Base-by-base conservation (phyloP, 2,797 vertebrate genomes). In the Octomys mimax region DNA sequence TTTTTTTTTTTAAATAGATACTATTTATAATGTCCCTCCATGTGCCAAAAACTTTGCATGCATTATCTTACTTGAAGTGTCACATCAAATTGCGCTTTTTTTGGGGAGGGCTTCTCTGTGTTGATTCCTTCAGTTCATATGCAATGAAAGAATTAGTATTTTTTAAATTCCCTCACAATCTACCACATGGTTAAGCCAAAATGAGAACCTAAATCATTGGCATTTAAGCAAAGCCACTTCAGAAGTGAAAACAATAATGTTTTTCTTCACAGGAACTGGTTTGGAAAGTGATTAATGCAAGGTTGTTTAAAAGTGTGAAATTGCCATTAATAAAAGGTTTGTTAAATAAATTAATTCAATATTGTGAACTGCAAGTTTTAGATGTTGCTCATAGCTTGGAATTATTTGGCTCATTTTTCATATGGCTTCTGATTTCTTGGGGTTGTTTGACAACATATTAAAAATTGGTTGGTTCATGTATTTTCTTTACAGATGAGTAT, bases 311-410 rank as follows among this genome's bases (percentile, higher is more conserved):
- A 92, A 84, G 75, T 89, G 42, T 36, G 66, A 89, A 93, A 36
- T 70, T 54, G 54, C n/a, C 77, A 79, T 93, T 94, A 89, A 86
- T 96, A 90, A 96, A 91, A 90, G 89, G 49, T 90, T 92, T 71
- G 26, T 83, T 59, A 49, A 95, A 75, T 87, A 66, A 90, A 93
- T 83, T 77, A 84, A 89, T 91, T 83, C 78, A 90, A 71, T n/a
- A 81, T 93, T 54, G 18, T 83, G 57, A 81, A 64, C 83, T 79
- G 33, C 0, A n/a, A 19, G 71, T 77, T 94, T 81, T 79, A 73
- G 94, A 75, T 91, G 68, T 90, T 68, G 18, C 36, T 78, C 5
- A 0, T 21, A 66, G 79, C 39, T 71, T 64, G 42, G 57, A 85
- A 89, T 84, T 79, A 82, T 54, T 66, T 85, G 64, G 9, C 59